Base-by-base conservation (phyloP, 1,140 invertebrate species). In the Psix sp. region DNA sequence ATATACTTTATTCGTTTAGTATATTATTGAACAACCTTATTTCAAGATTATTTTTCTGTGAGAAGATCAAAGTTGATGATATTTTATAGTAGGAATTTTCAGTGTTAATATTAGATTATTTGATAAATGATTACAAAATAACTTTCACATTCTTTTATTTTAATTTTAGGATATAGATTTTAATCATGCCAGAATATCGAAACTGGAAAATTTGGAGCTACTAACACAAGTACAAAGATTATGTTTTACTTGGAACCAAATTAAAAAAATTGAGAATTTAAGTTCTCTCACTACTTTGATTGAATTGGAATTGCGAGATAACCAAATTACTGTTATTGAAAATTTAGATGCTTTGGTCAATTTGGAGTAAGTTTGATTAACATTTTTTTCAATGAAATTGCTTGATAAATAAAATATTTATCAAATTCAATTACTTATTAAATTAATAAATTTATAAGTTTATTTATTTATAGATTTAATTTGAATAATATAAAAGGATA, bases 241-340 rank as follows among this genome's bases (percentile, higher is more conserved):
- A 21, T 96, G 93, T 81, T 89, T 98, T 15, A 91, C 96, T 36
- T 98, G 97, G 94, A 99, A 99, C 88, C 88, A 97, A 0, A 96
- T 99, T 7, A 98, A 94, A 76, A 96, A 95, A 80, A 98, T 99
- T 80, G 95, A 97, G 83, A 96, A 96, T 84, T 82, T 98, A 14
- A 82, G 91, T 54, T 92, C 88, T 0, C 83, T 97, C 5, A 90
- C 87, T 1, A 95, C 91, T 13, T 86, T 98, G 0, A 89, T 90
- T 38, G 96, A 98, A 81, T 83, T 99, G 45, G 98, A 99, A 78
- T 88, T 99, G 0, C 98, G 99, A 84, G 98, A 99, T 86, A 99
- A 99, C 88, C 96, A 97, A 88, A 95, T 98, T 38, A 92, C 91
- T 0, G 88, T 90, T 65, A 96, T 98, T 78, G 96, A 98, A 86